Evolutionary conservation across 2,888 invertebrate species (phyloP), one percentile per base, ranked within the genome.

Genomic region (Lepidonotus clava): DNA sequence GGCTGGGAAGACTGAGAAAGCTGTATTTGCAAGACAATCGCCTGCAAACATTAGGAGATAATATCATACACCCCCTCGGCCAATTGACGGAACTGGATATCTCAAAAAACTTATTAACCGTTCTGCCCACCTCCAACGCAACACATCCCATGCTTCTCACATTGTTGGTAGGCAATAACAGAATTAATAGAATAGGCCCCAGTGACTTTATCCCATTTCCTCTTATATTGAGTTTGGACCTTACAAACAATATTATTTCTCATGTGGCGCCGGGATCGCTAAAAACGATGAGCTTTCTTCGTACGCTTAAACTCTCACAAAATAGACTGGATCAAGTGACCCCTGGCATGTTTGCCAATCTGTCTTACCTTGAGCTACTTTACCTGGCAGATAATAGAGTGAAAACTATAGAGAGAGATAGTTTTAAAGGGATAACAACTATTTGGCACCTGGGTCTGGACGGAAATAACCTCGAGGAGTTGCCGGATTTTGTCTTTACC

Each of bases 311-410:
- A 18, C 46, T 80, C 0, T 51, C 41, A 8, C 8, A 80, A 14
- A 80, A 80, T 18, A 2, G 24, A 41, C 28, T 80, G 24, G 14
- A 46, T 28, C 80, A 41, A 11, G 5, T 80, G n/a, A 32, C 41
- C 24, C 5, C 41, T 0, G 36, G 38, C 38, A 5, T 46, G 32
- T 80, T 80, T 21, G 34, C 80, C 24, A 80, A 80, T 46, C 6
- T 80, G 24, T 41, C 80, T 11, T 80, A 46, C 34, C 80, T 80
- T 46, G 80, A 80, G 28, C 46, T 80, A 18, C 51, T 80, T 32
- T 80, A 80, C 80, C 24, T 80, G 5, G 80, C 14, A 21, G 51
- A 80, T 11, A 80, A 46, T 28, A 14, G 34, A 0, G 28, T 80
- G 34, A 14, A 24, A 24, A 21, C 18, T 6, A 46, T 80, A n/a